Conservation (phyloP, 2,113 vertebrate genomes). For the Notechis scutatus region DNA sequence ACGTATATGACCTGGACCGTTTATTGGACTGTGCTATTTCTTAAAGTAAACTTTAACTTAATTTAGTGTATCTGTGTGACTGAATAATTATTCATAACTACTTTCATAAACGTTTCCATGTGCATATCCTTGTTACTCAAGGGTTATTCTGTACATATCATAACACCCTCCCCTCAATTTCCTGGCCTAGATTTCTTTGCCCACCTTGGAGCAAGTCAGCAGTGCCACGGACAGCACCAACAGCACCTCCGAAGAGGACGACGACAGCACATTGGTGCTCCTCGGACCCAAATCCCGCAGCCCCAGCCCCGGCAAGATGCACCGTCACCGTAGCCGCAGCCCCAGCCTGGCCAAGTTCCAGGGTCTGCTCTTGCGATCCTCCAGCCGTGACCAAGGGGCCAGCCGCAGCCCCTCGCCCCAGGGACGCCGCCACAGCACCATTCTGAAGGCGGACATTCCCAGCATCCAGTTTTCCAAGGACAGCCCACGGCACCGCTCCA, state of each 20-base stretch:
- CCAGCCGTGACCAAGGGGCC: slow-evolving; percentile 72
- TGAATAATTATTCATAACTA: no score
- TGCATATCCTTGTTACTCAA: no score
- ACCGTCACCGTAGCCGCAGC: slow-evolving; percentile 78
- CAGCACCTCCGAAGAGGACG: slow-evolving; percentile 83
- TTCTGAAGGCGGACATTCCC: slow-evolving; percentile 64
- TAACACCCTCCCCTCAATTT: no score
- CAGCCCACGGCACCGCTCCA: slow-evolving; percentile 17
- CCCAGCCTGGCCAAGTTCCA: slow-evolving; percentile 85
- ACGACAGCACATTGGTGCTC: slow-evolving; percentile 92
- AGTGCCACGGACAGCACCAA: slow-evolving; percentile 84
- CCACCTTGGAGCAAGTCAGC: slow-evolving; percentile 69
- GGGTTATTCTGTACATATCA: no score
- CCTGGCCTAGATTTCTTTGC: slow-evolving; percentile 82
- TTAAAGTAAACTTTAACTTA: no score
- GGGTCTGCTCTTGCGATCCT: slow-evolving; percentile 81
- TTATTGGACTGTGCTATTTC: no score
- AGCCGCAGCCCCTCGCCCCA: slow-evolving; percentile 82
- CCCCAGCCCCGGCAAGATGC: slow-evolving; percentile 84
- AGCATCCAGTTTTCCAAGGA: slow-evolving; percentile 67
- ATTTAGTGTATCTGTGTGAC: no score
- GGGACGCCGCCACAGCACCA: slow-evolving; percentile 43
- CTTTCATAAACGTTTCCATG: no score
- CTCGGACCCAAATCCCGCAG: slow-evolving; percentile 88
- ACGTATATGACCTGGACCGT: no score